Evolutionary conservation across 1,140 invertebrate species (phyloP).

Genomic region (Anthonomus grandis): DNA sequence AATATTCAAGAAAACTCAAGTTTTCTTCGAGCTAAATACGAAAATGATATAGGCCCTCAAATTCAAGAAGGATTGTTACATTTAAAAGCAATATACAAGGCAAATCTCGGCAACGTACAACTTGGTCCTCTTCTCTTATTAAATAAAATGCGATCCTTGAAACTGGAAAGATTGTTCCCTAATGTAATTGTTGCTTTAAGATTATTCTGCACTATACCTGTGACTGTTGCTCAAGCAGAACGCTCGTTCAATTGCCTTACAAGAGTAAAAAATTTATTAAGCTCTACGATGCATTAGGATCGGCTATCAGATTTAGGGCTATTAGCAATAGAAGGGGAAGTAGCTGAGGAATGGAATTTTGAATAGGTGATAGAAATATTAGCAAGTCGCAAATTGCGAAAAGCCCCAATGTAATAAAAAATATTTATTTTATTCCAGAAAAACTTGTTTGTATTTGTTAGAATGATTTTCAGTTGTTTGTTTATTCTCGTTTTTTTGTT

Average conservation of each 20-base stretch:
- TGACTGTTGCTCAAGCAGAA: not conserved
- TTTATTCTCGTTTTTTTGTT: too few species aligned
- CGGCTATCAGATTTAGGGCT: not conserved
- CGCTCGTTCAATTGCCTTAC: not conserved
- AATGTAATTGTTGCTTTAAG: too few species aligned
- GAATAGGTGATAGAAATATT: not conserved
- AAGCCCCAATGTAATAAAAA: too few species aligned
- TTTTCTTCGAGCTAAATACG: not conserved
- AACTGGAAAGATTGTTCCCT: not conserved
- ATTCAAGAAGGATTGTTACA: not conserved
- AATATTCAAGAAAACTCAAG: not conserved
- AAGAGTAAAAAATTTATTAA: not conserved
- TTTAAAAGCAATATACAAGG: not conserved
- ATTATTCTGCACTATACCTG: not conserved
- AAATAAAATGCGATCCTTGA: not conserved
- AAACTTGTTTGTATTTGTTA: too few species aligned
- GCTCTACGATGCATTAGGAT: too few species aligned
- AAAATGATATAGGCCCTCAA: constrained; percentile 3
- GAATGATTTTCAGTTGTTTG: too few species aligned
- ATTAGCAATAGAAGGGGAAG: not conserved
- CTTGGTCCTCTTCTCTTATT: not conserved
- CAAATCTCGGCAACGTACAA: not conserved
- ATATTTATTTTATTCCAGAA: too few species aligned
- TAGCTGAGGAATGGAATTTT: not conserved
- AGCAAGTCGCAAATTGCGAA: too few species aligned